These are phyloP conservation scores for Actinopyga echinites DNA, from an alignment of 53 echinoderm and acorn worm species.

Conservation along the genomic window DNA sequence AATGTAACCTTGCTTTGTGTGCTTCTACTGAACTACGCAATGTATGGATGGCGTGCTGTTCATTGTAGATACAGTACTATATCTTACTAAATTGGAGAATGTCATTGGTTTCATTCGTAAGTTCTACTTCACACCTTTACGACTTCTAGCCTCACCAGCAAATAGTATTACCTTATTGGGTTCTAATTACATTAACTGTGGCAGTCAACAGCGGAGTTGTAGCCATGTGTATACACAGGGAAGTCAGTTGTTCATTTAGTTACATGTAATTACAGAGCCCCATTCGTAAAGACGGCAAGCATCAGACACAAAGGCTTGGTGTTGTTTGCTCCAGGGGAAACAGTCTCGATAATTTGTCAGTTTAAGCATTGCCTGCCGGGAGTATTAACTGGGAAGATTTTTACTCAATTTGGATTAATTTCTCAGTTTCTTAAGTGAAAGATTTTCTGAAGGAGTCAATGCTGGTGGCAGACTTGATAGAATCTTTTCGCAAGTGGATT, in stretches of 20 bases:
- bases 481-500: too few species aligned
- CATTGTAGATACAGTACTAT: too few species aligned
- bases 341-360: too few species aligned
- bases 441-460: background rate
- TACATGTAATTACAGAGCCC: too few species aligned
- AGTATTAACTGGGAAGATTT: background rate
- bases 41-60: too few species aligned
- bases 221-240: background rate
- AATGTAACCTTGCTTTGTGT: constrained; percentile 6
- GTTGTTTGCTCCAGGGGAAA: too few species aligned
- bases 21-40: too few species aligned
- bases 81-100: too few species aligned
- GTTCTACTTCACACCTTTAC: too few species aligned
- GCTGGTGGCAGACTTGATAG: background rate
- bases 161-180: constrained; percentile 11
- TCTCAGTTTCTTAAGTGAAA: background rate
- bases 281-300: too few species aligned
- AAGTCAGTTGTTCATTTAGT: background rate
- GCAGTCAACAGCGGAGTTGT: background rate
- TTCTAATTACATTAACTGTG: constrained; percentile 23
- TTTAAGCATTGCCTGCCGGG: background rate
- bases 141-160: constrained; percentile 1
- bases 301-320: too few species aligned
- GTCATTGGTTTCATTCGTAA: too few species aligned
- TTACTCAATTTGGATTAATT: background rate